Percentiles rank a stretch among this genome's conserved stretches.
phyloP scores from a whole-genome alignment of 2,797 vertebrate genomes.

The Chiroxiphia lanceolata region DNA sequence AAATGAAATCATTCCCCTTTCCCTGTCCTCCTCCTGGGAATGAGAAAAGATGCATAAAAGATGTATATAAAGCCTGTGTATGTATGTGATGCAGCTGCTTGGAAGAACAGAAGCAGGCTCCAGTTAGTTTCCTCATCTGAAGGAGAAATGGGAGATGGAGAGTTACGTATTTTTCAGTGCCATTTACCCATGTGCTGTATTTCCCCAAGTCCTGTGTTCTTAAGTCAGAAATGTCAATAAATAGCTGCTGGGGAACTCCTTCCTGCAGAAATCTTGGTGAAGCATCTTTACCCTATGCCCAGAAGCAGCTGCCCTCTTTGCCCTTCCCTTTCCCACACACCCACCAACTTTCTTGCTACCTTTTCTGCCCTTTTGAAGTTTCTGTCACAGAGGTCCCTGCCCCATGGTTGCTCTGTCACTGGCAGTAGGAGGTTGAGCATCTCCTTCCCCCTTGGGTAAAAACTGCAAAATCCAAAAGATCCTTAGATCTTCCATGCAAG shows the following conservation, averaged over 20 bases:
- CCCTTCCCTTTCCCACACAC: background rate
- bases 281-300: background rate
- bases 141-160: background rate
- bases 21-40: background rate
- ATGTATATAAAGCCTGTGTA: fast-evolving
- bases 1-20: fast-evolving
- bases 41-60: background rate
- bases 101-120: background rate
- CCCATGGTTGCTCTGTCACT: fast-evolving
- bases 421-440: background rate
- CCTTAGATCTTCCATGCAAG: background rate
- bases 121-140: background rate
- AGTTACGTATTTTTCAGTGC: background rate
- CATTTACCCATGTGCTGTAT: background rate
- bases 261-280: background rate
- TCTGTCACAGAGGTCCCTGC: background rate
- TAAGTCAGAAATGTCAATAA: background rate
- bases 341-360: background rate
- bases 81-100: background rate
- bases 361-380: background rate
- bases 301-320: background rate
- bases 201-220: background rate
- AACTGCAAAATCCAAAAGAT: background rate
- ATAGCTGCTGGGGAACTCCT: background rate
- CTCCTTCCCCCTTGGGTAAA: background rate